Conservation (phyloP, 2,888 invertebrate species). For the Phania funesta region DNA sequence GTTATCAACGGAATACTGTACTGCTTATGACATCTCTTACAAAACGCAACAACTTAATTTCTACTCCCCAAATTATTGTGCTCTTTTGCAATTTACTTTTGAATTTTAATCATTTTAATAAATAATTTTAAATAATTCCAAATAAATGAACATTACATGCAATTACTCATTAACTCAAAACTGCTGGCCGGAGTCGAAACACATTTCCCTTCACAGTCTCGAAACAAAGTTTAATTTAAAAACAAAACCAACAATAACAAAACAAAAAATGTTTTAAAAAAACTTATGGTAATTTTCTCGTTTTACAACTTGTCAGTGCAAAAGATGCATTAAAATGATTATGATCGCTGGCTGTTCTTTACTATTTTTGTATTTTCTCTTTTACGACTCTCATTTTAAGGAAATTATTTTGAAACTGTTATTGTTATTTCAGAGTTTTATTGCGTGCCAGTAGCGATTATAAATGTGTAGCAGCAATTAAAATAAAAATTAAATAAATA, state of each 20-base stretch:
- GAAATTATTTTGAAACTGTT: constrained; percentile 23
- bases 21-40: too few relatives aligned
- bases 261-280: background rate
- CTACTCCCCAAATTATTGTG: background rate
- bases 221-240: background rate
- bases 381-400: constrained; percentile 10
- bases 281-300: constrained; percentile 42
- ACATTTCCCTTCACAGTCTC: background rate
- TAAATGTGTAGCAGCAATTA: constrained; percentile 60
- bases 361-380: constrained; percentile 18
- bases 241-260: background rate
- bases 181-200: background rate
- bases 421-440: constrained; percentile 57
- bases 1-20: too few relatives aligned
- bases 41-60: too few relatives aligned
- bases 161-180: background rate
- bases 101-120: background rate
- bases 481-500: constrained; percentile 26
- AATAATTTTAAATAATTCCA: background rate
- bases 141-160: constrained; percentile 13
- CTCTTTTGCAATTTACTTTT: background rate
- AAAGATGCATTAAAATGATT: constrained; percentile 51
- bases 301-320: constrained; percentile 46
- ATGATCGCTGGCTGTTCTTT: constrained; percentile 35
- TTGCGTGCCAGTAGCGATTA: constrained; percentile 63